phyloP scores from a whole-genome alignment of 2,888 invertebrate genomes.

The Agrypnus murinus region DNA sequence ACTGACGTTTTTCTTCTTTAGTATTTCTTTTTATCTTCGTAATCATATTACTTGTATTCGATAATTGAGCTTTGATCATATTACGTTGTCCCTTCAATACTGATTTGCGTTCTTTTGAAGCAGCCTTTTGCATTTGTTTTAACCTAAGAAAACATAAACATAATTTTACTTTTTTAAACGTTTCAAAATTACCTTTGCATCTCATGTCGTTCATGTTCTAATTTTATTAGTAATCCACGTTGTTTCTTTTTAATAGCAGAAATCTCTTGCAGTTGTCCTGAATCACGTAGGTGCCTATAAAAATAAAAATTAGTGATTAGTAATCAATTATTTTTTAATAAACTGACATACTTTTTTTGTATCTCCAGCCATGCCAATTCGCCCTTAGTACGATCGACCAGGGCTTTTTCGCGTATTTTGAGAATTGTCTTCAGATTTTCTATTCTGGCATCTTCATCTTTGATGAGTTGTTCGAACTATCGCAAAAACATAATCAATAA shows the following conservation, averaged over 20 bases:
- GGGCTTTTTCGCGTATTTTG: conserved; percentile 79
- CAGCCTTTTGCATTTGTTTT: conserved; percentile 74
- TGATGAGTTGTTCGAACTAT: conserved; percentile 77
- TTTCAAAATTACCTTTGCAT: conserved; percentile 74
- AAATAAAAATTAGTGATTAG: conserved; percentile 43
- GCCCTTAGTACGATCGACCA: conserved; percentile 79
- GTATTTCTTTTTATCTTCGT: conserved; percentile 72
- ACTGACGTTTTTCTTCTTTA: conserved; percentile 68
- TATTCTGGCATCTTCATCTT: conserved; percentile 79
- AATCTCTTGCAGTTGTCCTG: conserved; percentile 74
- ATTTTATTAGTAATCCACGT: conserved; percentile 77
- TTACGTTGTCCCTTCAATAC: conserved; percentile 73
- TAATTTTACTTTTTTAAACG: too few species aligned
- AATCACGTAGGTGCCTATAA: conserved; percentile 72
- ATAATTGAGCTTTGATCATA: conserved; percentile 73
- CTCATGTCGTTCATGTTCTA: conserved; percentile 81
- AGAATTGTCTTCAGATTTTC: conserved; percentile 79
- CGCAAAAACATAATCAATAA: conserved; percentile 17
- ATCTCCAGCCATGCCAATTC: conserved; percentile 80
- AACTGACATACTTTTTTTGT: conserved; percentile 76
- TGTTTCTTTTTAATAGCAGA: conserved; percentile 80
- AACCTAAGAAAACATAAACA: conserved; percentile 65
- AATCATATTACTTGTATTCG: conserved; percentile 70
- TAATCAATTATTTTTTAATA: not conserved
- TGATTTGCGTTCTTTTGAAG: conserved; percentile 73